Evolutionary conservation across 2,888 invertebrate genomes (phyloP), one percentile per base, ranked within the genome.

Genomic region (Metopia argyrocephala): DNA sequence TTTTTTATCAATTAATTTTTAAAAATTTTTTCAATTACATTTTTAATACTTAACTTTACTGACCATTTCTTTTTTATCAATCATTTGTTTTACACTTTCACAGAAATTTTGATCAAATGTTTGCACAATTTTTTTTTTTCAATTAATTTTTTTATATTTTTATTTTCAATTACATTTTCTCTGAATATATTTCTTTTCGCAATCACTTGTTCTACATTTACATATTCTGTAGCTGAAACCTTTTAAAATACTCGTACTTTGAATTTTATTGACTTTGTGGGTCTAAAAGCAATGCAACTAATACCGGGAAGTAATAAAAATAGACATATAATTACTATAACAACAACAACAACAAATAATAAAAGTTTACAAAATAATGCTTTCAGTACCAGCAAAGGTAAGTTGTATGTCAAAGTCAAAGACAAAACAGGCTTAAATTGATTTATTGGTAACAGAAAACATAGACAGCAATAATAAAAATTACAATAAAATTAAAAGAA

Each of bases 361-460:
- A 45, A 7, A 31, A 76, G 15, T 9, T 12, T 15, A 25, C 23
- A 31, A 79, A 64, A 81, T 74, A 66, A n/a, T n/a, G n/a, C 81
- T 76, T 81, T 81, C 78, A 75, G 69, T 75, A 50, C 27, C 46
- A n/a, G n/a, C n/a, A 20, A 65, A 71, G 50, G 57, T 78, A 56
- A 61, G 12, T 61, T 66, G 66, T 45, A 78, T 81, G 81, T 81
- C 81, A 81, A 81, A 81, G 81, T 78, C 81, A 81, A 81, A 75
- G 81, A 62, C 78, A 78, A 81, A 70, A 78, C 66, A 25, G 61
- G 81, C 76, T 81, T 78, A 78, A 74, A 78, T 81, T 78, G 78
- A 81, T 78, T 74, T 81, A 81, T 81, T 75, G 74, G 74, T 81
- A 70, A 50, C 52, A 74, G 15, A 59, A 48, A 78, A 7, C 25